Base-by-base conservation (phyloP, 1,140 invertebrate genomes). In the Ditylenchus dipsaci region DNA sequence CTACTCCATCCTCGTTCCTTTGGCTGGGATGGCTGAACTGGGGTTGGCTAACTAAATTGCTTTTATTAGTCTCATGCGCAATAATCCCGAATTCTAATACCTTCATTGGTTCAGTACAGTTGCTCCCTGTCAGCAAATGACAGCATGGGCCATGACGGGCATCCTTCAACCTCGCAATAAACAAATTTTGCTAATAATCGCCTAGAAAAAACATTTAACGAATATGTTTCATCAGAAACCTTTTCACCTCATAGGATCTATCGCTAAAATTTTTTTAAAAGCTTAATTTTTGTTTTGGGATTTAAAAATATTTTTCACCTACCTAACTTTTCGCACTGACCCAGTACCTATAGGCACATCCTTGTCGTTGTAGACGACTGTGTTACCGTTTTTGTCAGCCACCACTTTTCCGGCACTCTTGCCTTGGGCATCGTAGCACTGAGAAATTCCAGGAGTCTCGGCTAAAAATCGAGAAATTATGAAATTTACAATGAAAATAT, bases 301-400 rank as follows among this genome's bases (percentile, higher is more conserved):
- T 15, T 17, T 53, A 21, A 7, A 15, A 53, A 17, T 7, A 21
- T 15, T 53, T 53, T 21, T 53, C 15, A n/a, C 33, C 33, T 11
- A 38, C 33, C 33, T 38, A 3, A 76, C 60, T 67, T 82, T 77
- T 0, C 69, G 64, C 0, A 82, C 80, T 3, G 74, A 68, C 38
- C 80, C 80, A 45, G 81, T 79, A 19, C 81, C 80, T 47, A 81
- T 80, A 15, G 78, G 78, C 15, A 80, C 79, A 65, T 81, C 72
- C 49, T 38, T 47, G 26, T 26, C 80, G 62, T 82, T 82, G 71
- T 82, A 82, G 62, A 82, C 79, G 11, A 82, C 73, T 0, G 80
- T 83, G 59, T 82, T 83, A 60, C 80, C 80, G 38, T 78, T 83
- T 63, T 83, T 83, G 61, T 82, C 80, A 17, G 80, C 80, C 7